phyloP scores from a whole-genome alignment of 2,113 vertebrate species.

The Hydrolagus affinis region DNA sequence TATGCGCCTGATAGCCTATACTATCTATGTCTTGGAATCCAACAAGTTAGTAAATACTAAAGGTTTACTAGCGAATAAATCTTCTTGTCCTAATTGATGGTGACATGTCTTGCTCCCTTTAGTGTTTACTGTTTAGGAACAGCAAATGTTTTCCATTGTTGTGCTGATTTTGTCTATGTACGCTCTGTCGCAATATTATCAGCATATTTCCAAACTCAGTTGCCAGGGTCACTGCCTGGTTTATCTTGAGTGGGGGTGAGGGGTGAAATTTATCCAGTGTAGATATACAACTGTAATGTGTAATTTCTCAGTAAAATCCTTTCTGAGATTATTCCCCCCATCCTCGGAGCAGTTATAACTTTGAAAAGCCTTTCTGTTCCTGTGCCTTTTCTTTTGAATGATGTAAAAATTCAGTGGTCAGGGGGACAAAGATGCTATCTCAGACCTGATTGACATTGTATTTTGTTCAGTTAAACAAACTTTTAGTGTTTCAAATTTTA shows the following conservation, averaged over 20 bases:
- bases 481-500: no score
- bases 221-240: background rate
- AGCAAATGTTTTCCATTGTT: background rate
- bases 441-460: no score
- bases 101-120: background rate
- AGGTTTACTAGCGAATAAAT: background rate
- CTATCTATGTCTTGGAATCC: conserved; percentile 94
- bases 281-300: background rate
- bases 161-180: background rate
- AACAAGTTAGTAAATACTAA: conserved; percentile 70
- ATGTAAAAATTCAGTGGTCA: no score
- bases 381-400: no score
- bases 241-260: background rate
- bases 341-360: no score
- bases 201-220: background rate
- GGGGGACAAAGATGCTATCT: no score
- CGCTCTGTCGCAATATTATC: background rate
- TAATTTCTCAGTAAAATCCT: background rate
- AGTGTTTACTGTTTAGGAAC: background rate
- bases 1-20: conserved; percentile 93
- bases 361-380: no score
- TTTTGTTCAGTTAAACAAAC: no score
- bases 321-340: no score
- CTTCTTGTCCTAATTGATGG: background rate
- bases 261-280: background rate